phyloP scores from a whole-genome alignment of 1,140 invertebrate genomes.

The Belonocnema kinseyi region DNA sequence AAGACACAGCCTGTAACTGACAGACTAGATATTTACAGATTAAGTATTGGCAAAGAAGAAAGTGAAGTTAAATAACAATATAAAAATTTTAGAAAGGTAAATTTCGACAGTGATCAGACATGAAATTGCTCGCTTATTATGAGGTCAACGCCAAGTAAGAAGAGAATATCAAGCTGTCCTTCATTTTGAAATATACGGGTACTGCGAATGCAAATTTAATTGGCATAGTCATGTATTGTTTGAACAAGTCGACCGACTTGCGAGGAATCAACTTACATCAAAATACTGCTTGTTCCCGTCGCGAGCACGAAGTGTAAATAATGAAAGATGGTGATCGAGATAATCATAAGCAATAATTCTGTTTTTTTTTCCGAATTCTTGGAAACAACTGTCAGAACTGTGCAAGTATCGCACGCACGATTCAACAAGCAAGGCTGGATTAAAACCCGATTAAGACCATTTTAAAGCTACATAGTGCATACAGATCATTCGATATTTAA shows the following conservation, averaged over 20 bases:
- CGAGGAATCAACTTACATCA: constrained; percentile 21
- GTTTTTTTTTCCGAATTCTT: not conserved
- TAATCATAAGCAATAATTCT: not conserved
- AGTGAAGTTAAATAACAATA: not conserved
- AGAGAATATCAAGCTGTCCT: constrained; percentile 20
- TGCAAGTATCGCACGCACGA: no score
- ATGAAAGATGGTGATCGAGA: constrained; percentile 9
- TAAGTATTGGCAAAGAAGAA: no score
- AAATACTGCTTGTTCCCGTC: constrained; percentile 24
- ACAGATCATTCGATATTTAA: no score
- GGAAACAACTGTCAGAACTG: no score
- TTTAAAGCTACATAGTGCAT: no score
- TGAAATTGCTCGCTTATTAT: constrained; percentile 10
- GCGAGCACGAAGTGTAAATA: constrained; percentile 23
- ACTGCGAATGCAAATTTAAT: constrained; percentile 23
- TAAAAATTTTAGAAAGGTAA: constrained; percentile 17
- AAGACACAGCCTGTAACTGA: no score
- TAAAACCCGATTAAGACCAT: no score
- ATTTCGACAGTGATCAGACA: constrained; percentile 2
- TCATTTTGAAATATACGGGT: constrained; percentile 26
- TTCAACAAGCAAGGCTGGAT: no score
- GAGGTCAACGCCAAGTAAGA: constrained; percentile 9
- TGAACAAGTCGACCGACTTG: constrained; percentile 23
- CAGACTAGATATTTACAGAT: no score
- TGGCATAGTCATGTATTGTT: constrained; percentile 27